These are phyloP conservation scores for Auanema sp. DNA, from an alignment of 2,888 invertebrate genomes.

Conservation along the genomic window DNA sequence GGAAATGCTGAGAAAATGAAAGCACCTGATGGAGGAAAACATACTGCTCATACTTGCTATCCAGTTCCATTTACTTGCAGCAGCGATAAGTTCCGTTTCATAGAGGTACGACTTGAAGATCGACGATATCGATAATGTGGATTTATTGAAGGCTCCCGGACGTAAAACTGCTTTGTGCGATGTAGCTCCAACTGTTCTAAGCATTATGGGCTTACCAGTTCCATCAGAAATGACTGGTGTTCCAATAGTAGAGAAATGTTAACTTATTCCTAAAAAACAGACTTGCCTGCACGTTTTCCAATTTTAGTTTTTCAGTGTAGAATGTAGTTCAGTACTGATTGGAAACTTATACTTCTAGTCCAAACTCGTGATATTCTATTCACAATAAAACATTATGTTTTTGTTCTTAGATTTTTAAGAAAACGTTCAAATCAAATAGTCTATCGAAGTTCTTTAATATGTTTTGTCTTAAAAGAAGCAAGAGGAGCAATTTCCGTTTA, in stretches of 20 bases:
- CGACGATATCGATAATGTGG: background rate
- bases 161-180: slow-evolving; percentile 65
- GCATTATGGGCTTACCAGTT: slow-evolving; percentile 64
- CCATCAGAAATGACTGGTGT: slow-evolving; percentile 63
- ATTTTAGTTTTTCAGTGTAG: background rate
- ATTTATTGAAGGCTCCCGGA: slow-evolving; percentile 26
- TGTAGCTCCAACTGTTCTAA: slow-evolving; percentile 66
- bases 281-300: background rate
- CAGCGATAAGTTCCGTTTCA: slow-evolving; percentile 49
- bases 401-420: no score
- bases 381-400: no score
- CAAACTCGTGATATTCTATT: no score
- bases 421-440: no score
- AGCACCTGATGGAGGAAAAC: slow-evolving; percentile 65
- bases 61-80: slow-evolving; percentile 61
- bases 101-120: slow-evolving; percentile 24
- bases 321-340: no score
- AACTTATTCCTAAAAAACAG: background rate
- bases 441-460: no score
- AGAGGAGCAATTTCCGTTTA: no score
- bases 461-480: no score
- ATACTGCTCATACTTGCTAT: slow-evolving; percentile 67
- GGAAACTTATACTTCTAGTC: no score
- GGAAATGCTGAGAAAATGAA: slow-evolving; percentile 68
- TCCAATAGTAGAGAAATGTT: slow-evolving; percentile 49